Base-by-base conservation (phyloP, 2,797 vertebrate genomes). In the Rachycentron canadum region DNA sequence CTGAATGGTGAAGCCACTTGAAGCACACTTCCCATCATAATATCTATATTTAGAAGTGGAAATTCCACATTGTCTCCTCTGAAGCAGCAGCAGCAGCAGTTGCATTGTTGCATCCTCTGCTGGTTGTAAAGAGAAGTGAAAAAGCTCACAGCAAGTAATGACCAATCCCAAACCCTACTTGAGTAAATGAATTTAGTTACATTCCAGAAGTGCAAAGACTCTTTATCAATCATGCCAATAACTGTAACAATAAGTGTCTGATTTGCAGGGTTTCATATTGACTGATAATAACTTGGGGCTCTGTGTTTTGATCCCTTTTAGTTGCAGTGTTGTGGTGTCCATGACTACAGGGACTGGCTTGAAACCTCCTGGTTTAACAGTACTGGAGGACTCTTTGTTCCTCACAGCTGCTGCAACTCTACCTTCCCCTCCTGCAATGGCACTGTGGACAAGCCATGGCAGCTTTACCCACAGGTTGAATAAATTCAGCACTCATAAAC, bases 301-400 rank as follows among this genome's bases (percentile, higher is more conserved):
- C 64, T 79, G 6, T 66, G 21, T 43, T 36, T 17, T 45, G 30
- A 45, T 57, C 1, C 61, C 26, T 41, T 0, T 59, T 61, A 95
- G 94, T 58, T 93, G 25, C 88, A 76, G 50, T 95, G 94, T 73
- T 95, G 94, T 52, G 94, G 94, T 49, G 66, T 94, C 47, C 72
- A 57, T 61, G 76, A 70, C 81, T 94, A 90, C 85, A 89, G 9
- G 0, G 94, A 95, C 81, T 95, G 94, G 94, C 41, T 86, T 25
- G 11, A 77, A 21, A 93, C 85, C 3, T 50, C 85, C 38, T 95
- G 94, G 94, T 92, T 92, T 74, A 90, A 87, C 64, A 65, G 25
- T 3, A 90, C 77, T 5, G 86, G 86, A 19, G 56, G 75, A 19
- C 28, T 50, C 16, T 3, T 8, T 2, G 74, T 94, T 70, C 94